phyloP scores from a whole-genome alignment of 1,140 invertebrate species.

The Drosophila eugracilis region DNA sequence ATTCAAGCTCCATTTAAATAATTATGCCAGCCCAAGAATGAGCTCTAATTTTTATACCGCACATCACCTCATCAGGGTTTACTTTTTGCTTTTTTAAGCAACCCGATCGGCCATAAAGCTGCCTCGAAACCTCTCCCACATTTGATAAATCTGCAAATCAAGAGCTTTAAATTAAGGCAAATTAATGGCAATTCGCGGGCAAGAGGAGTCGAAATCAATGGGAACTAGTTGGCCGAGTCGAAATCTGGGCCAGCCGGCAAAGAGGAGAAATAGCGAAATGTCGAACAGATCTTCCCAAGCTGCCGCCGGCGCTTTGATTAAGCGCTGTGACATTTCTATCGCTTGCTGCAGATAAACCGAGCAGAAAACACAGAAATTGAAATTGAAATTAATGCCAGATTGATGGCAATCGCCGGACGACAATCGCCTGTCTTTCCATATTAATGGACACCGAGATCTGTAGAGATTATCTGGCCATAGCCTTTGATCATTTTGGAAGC shows the following conservation, averaged over 20 bases:
- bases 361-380: constrained; percentile 29
- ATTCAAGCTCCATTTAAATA: background rate
- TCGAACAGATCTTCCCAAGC: constrained; percentile 47
- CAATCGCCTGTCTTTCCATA: constrained; percentile 53
- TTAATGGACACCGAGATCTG: constrained; percentile 60
- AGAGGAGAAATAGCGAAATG: constrained; percentile 25
- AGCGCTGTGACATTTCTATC: constrained; percentile 52
- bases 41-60: background rate
- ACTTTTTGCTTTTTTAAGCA: no score
- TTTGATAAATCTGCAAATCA: constrained; percentile 40
- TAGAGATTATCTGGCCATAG: constrained; percentile 35
- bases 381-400: constrained; percentile 76
- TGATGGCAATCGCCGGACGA: constrained; percentile 58
- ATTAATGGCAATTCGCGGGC: constrained; percentile 41
- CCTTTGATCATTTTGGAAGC: constrained; percentile 40
- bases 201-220: constrained; percentile 43
- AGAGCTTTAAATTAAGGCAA: constrained; percentile 50
- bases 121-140: constrained; percentile 38
- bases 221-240: constrained; percentile 52
- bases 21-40: constrained; percentile 1
- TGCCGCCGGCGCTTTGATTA: constrained; percentile 48
- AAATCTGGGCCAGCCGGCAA: constrained; percentile 48
- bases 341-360: constrained; percentile 21
- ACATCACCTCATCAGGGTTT: constrained; percentile 6
- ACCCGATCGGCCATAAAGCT: constrained; percentile 35